Base-by-base conservation (phyloP, 2,888 invertebrate genomes). In the Acanthosepion lycidas region DNA sequence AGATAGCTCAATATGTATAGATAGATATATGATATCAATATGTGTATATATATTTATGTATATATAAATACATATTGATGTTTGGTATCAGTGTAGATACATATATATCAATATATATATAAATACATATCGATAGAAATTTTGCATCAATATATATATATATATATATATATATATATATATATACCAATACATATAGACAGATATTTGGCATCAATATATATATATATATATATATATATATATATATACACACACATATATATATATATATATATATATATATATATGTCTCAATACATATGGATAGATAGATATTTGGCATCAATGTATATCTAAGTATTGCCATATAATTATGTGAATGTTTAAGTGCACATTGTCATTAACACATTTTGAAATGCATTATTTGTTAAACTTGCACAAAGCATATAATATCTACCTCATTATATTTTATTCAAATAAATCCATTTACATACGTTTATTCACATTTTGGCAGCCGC, bases 371-470 rank as follows among this genome's bases (percentile, higher is more conserved):
- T 78, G 78, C 78, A 78, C 15, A 78, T 78, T 78, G 78, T 78
- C 78, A 78, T 78, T 78, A 78, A n/a, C 78, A n/a, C 78, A 78
- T 78, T 78, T 78, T 78, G 78, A 78, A 78, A 78, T 12, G n/a
- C 78, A 78, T 78, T 78, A 78, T 78, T 78, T 78, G 78, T 33
- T 78, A 78, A 78, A 78, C n/a, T 78, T 78, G n/a, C 78, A 78
- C 78, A 78, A 78, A 78, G 78, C 78, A 78, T n/a, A 78, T 78
- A 78, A 78, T 78, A 78, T 78, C n/a, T 78, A 33, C 78, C 78
- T 78, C 78, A 78, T 78, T 78, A 78, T 33, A 78, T 78, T 78
- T 78, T 78, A 78, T 33, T 78, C 78, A 78, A 78, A 78, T 78
- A 78, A 78, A 78, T 78, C 78, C 78, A 78, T 33, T 78, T 78